Conservation (phyloP, 2,888 invertebrate genomes). For the Schrankia costaestrigalis region DNA sequence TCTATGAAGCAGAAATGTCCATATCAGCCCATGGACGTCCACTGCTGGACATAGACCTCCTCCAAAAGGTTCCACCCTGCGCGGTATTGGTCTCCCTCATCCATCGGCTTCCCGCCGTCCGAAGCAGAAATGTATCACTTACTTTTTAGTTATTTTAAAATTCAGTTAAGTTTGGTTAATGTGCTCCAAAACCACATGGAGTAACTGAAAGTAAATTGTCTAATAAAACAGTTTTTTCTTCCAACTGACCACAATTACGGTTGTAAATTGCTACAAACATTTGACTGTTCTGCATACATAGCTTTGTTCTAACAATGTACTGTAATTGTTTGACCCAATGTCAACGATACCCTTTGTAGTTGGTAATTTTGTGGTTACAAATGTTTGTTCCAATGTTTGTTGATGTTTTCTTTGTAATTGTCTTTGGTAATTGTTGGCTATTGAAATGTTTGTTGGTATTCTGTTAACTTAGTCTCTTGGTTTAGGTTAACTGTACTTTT, state of each 20-base stretch:
- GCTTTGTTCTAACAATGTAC: constrained; percentile 2
- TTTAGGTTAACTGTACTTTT: no score
- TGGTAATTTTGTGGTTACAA: constrained; percentile 10
- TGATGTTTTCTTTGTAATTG: constrained; percentile 11
- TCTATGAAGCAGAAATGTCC: no score
- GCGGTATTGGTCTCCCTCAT: no score
- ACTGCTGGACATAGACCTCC: no score
- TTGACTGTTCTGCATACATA: constrained; percentile 9
- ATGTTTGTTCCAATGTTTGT: constrained; percentile 1
- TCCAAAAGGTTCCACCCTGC: no score
- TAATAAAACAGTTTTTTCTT: constrained; percentile 9
- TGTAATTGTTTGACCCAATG: constrained; percentile 19
- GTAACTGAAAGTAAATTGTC: no score
- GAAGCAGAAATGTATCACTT: no score
- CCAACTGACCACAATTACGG: constrained; percentile 11
- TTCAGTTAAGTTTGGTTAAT: no score
- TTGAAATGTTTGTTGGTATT: neutral
- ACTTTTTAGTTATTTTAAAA: no score
- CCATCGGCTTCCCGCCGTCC: no score
- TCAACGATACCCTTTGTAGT: constrained; percentile 6
- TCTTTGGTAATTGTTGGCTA: constrained; percentile 4
- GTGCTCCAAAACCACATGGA: no score
- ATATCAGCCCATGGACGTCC: no score
- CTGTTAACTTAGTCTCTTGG: constrained; percentile 1
- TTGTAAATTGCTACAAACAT: constrained; percentile 19